Conservation (phyloP, 2,888 invertebrate species). For the Dasysyrphus tricinctus region DNA sequence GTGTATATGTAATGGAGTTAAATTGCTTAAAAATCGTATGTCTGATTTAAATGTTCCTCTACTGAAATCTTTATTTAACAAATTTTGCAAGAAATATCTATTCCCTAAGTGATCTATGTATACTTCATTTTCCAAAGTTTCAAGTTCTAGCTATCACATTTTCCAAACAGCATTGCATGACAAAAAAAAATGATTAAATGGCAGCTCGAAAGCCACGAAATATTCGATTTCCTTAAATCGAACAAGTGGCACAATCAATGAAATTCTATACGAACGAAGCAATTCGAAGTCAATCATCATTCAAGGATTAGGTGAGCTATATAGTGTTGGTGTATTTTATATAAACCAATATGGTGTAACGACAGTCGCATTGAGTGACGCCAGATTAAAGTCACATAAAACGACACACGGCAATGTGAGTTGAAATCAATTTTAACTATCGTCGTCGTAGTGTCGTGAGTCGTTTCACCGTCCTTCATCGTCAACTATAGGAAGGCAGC, state of each 20-base stretch:
- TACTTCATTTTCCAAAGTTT: background rate
- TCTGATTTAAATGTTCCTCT: too few relatives aligned
- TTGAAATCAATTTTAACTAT: background rate
- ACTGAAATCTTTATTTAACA: too few relatives aligned
- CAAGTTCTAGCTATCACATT: background rate
- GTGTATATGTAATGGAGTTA: too few relatives aligned
- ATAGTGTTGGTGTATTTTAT: background rate
- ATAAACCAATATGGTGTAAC: slow-evolving; percentile 1
- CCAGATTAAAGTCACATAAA: background rate
- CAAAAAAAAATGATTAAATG: background rate
- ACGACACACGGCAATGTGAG: background rate
- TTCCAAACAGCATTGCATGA: background rate
- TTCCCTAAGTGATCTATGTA: too few relatives aligned
- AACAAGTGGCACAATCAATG: background rate
- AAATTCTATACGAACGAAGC: background rate
- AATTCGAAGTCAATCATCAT: slow-evolving; percentile 5
- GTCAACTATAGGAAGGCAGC: too few relatives aligned
- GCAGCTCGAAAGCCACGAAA: background rate
- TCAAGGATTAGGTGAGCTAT: background rate
- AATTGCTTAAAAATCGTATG: too few relatives aligned
- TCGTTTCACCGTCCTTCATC: too few relatives aligned
- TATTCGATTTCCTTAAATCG: background rate
- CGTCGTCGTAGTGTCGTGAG: too few relatives aligned
- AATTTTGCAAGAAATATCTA: too few relatives aligned
- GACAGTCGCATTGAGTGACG: slow-evolving; percentile 1